Evolutionary conservation across 2,797 vertebrate species (phyloP), one percentile per base, ranked within the genome.

Genomic region (Typhlichthys eigenmanni): DNA sequence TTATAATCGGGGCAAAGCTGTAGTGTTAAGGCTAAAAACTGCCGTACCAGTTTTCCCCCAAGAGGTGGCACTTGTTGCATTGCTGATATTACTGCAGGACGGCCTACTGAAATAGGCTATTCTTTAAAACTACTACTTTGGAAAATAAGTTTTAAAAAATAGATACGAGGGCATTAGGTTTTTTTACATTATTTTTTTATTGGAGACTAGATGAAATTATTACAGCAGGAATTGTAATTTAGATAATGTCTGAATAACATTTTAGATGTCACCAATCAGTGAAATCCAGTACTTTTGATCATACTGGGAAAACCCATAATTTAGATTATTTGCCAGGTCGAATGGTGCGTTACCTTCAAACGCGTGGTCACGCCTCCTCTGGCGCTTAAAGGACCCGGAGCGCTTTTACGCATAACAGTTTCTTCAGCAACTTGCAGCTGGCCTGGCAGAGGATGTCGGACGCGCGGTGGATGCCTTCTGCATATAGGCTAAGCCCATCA

Each of bases 311-410:
- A 4, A 29, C 4, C 3, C 24, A 24, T 24, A 3, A 4, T 24
- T 24, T 3, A 24, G 24, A 24, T 24, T 24, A 24, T 4, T 32
- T 13, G 3, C 7, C 16, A 2, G 32, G 6, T 19, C 19, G 19
- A 17, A 19, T 50, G 54, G 3, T 13, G 11, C 13, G 4, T 11
- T 34, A 5, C 0, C 0, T 24, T 38, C 10, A 2, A 17, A 19
- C 32, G 9, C 14, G 14, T 68, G 60, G 87, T 75, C 84, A 87
- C 90, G 80, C 90, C 90, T 85, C 74, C 76, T 2, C 62, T 54
- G 75, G 62, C 55, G 71, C 62, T 71, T 72, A 85, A 78, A 66
- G 64, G 43, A 47, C 49, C 60, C 1, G 54, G 48, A 60, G 71
- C 82, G 74, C 75, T 63, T 84, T 84, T 84, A 85, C 80, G 83